Percentiles rank a stretch among this genome's conserved stretches.
Conservation (phyloP, 2,113 vertebrate species). For the Psephotus haematonotus region DNA sequence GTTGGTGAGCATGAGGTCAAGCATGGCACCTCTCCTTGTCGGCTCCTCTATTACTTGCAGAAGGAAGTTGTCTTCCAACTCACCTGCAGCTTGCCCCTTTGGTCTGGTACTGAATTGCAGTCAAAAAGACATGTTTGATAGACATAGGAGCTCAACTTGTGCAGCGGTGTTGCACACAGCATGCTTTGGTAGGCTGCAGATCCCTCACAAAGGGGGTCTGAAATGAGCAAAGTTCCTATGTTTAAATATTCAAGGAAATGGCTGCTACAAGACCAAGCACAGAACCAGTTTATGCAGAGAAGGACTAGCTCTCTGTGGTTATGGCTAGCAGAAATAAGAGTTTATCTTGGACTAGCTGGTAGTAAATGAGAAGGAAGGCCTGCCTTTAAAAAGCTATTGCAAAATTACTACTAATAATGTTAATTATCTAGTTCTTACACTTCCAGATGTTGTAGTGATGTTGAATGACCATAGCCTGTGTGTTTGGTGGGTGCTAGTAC, state of each 20-base stretch:
- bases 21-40: too few species aligned
- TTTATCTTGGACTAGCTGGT: not conserved
- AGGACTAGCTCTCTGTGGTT: not conserved
- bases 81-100: not conserved
- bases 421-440: not conserved
- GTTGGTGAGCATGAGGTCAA: too few species aligned
- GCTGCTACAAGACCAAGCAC: not conserved
- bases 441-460: too few species aligned
- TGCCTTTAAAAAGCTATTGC: not conserved
- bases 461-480: not conserved
- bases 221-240: not conserved
- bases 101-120: not conserved
- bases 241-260: not conserved
- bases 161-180: not conserved
- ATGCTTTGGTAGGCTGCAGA: not conserved
- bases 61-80: too few species aligned
- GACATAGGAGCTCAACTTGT: accelerated
- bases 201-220: not conserved
- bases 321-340: not conserved
- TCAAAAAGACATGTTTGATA: not conserved
- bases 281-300: not conserved
- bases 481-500: accelerated
- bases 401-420: not conserved
- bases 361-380: not conserved
- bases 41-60: too few species aligned